Evolutionary conservation across 2,888 invertebrate species (phyloP).

Genomic region (Megastigmus dorsalis): DNA sequence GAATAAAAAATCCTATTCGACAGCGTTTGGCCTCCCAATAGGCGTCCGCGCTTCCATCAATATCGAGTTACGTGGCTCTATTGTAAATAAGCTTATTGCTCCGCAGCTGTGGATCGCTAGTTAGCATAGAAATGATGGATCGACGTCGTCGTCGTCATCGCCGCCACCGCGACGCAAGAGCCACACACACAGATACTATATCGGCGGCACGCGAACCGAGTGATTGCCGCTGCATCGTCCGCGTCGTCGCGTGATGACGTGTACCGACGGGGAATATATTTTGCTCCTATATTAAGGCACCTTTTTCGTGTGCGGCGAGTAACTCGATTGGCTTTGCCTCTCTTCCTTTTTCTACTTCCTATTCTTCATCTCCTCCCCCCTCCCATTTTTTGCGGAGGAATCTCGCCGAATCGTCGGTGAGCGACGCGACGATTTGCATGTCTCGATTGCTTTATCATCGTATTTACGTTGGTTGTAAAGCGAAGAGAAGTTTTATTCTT

Average conservation of each 20-base stretch:
- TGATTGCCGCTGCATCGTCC: neutral
- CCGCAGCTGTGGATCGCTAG: conserved; percentile 24
- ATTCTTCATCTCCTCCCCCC: too few relatives aligned
- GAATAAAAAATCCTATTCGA: conserved; percentile 1
- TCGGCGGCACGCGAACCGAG: neutral
- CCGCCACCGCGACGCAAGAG: too few relatives aligned
- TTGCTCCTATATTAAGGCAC: neutral
- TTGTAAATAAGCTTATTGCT: conserved; percentile 49
- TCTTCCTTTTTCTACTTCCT: neutral
- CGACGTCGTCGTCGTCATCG: neutral
- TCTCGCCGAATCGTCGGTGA: neutral
- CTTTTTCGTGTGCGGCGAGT: neutral
- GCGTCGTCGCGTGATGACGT: conserved; percentile 24
- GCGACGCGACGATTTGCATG: conserved; percentile 9
- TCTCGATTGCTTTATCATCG: conserved; percentile 31
- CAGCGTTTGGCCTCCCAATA: neutral
- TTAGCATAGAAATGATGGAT: conserved; percentile 46
- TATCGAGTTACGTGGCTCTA: neutral
- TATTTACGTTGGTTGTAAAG: neutral
- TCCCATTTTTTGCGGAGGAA: neutral
- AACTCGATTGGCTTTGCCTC: neutral
- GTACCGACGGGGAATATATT: conserved; percentile 18
- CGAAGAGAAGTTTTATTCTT: too few relatives aligned
- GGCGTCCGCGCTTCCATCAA: neutral
- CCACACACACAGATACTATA: neutral